Evolutionary conservation across 1,140 invertebrate genomes (phyloP).

Genomic region (Apis mellifera): DNA sequence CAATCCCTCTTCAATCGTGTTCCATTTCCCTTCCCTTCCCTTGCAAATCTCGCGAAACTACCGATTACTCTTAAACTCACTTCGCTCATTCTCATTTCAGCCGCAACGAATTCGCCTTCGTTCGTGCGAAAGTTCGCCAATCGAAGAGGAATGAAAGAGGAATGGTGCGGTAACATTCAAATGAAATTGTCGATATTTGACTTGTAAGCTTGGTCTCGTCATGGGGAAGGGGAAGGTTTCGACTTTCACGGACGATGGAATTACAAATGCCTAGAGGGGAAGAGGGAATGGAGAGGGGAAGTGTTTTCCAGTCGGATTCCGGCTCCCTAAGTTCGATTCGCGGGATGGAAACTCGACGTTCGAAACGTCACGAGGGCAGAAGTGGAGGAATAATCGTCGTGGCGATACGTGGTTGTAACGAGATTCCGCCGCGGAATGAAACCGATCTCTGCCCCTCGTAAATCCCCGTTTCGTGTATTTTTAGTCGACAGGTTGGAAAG

Average conservation of each 20-base stretch:
- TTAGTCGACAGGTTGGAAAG: slow-evolving; percentile 34
- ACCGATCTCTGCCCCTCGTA: slow-evolving; percentile 28
- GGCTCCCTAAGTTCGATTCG: slow-evolving; percentile 39
- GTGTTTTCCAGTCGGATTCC: slow-evolving; percentile 24
- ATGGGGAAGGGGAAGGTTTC: slow-evolving; percentile 5
- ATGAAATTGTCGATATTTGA: slow-evolving; percentile 59
- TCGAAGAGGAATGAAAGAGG: slow-evolving; percentile 46
- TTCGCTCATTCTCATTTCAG: no score
- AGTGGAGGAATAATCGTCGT: slow-evolving; percentile 16
- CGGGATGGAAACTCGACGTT: slow-evolving; percentile 30
- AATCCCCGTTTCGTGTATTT: slow-evolving; percentile 34
- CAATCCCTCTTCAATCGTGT: no score
- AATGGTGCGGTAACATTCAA: slow-evolving; percentile 34
- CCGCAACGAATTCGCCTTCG: background rate
- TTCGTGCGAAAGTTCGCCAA: slow-evolving; percentile 15
- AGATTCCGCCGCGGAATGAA: slow-evolving; percentile 17
- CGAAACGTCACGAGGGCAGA: background rate
- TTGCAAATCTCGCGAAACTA: no score
- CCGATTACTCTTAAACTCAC: no score
- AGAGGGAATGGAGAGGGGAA: background rate
- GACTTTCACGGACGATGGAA: slow-evolving; percentile 36
- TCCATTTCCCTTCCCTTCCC: no score
- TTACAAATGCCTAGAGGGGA: slow-evolving; percentile 45
- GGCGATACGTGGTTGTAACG: slow-evolving; percentile 14
- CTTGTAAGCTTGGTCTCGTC: slow-evolving; percentile 41